phyloP scores from a whole-genome alignment of 2,888 invertebrate species.

The Caenorhabditis sp. region DNA sequence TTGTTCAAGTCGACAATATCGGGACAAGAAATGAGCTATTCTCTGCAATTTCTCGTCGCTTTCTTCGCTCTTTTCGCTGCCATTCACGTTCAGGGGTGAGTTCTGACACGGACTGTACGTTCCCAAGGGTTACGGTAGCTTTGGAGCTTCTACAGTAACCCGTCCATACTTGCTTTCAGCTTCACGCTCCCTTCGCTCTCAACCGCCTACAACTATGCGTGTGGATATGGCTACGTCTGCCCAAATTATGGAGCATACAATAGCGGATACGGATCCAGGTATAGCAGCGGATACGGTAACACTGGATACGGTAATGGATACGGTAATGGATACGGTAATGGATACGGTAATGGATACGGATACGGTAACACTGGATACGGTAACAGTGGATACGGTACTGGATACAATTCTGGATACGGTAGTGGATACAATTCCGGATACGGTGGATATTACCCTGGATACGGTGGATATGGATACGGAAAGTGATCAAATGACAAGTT shows the following conservation, averaged over 20 bases:
- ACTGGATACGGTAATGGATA: constrained; percentile 13
- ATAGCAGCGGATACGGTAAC: no score
- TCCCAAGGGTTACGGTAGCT: no score
- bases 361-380: constrained; percentile 15
- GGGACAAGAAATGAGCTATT: constrained; percentile 24
- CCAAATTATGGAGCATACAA: no score
- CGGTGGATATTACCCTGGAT: no score
- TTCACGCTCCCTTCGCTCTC: no score
- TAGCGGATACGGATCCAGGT: no score
- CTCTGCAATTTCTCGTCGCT: constrained; percentile 14
- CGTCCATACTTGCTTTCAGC: no score
- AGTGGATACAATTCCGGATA: constrained; percentile 21
- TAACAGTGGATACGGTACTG: neutral
- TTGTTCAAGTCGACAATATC: no score
- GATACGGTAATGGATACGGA: constrained; percentile 21
- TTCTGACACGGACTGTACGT: no score
- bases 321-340: constrained; percentile 2
- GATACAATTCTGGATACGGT: neutral
- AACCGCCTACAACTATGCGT: no score
- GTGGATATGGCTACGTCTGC: no score
- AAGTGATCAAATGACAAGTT: neutral
- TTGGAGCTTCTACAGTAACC: no score
- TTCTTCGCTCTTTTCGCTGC: constrained; percentile 22
- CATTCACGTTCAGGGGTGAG: constrained; percentile 25
- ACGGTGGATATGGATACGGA: constrained; percentile 9